phyloP scores from a whole-genome alignment of 2,888 invertebrate species.

The Tinea semifulvella region DNA sequence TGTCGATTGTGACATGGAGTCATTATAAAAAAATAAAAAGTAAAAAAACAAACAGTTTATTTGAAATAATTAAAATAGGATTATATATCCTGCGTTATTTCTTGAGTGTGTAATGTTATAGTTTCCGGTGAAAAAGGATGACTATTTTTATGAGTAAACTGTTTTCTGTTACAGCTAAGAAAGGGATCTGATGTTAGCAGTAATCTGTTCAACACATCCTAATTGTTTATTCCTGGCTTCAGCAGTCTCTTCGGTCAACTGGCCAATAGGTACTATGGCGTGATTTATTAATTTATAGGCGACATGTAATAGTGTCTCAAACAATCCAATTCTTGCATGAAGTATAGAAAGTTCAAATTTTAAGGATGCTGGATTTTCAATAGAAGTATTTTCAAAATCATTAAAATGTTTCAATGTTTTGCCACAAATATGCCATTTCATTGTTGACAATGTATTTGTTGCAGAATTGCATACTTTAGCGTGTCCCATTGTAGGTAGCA shows the following conservation, averaged over 20 bases:
- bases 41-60: too few relatives aligned
- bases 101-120: background rate
- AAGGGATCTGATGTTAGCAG: slow-evolving; percentile 13
- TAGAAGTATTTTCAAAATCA: slow-evolving; percentile 9
- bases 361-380: slow-evolving; percentile 14
- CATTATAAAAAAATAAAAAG: too few relatives aligned
- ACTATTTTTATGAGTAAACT: background rate
- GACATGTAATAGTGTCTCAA: slow-evolving; percentile 13
- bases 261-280: slow-evolving; percentile 24
- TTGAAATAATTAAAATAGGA: too few relatives aligned
- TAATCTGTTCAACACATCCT: slow-evolving; percentile 15
- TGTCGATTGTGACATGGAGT: too few relatives aligned
- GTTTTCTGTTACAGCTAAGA: background rate
- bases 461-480: slow-evolving; percentile 24
- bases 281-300: slow-evolving; percentile 23
- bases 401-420: too few relatives aligned
- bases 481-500: slow-evolving; percentile 27
- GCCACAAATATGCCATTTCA: background rate
- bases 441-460: slow-evolving; percentile 16
- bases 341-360: slow-evolving; percentile 21
- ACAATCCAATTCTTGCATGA: slow-evolving; percentile 19
- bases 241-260: slow-evolving; percentile 22
- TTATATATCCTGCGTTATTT: background rate
- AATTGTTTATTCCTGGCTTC: slow-evolving; percentile 18
- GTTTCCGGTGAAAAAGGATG: background rate